Evolutionary conservation across 2,797 vertebrate species (phyloP), one percentile per base, ranked within the genome.

Genomic region (Hipposideros larvatus): DNA sequence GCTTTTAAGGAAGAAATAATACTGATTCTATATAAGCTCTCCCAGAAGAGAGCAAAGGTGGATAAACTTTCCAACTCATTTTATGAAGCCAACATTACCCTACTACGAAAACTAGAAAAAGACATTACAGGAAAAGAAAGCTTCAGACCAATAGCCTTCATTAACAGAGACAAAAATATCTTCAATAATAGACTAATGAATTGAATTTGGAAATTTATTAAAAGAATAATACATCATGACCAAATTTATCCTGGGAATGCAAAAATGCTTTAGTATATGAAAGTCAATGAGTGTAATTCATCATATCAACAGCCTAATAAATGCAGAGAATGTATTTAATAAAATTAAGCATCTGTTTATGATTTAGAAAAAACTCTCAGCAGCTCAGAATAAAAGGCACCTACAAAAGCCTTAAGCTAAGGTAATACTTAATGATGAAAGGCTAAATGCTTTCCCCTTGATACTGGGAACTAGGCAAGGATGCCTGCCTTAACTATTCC

Each of bases 1-100:
- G 68, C 34, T 80, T 68, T 87, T 96, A 80, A 46, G 43, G 46
- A 55, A 70, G 70, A 92, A 89, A 78, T 70, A 70, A 59, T 46
- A 16, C 16, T 4, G 43, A 18, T 51, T 82, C 53, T 94, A 22
- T 22, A 71, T 74, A 37, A 86, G 18, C 21, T 79, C 4, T 84
- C 87, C 28, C 28, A 68, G 70, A 55, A 83, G 46, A 31, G 15
- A 78, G 28, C 18, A 68, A 73, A 90, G 22, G 2, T 34, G 14
- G 5, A 51, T 43, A 55, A 3, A 71, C 22, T 31, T 83, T 48
- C 24, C 13, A 78, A n/a, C 14, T 87, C 46, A 74, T 87, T 78
- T 55, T 79, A 19, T 83, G 43, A 61, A 57, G 19, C 9, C 1
- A 65, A 5, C 51, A 53, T 84, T 92, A 57, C 24, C 31, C 15